A percentile compares a stretch with the other conserved stretches of the same genome.
phyloP scores from a whole-genome alignment of 2,113 vertebrate genomes.

The Scartelaos histophorus region DNA sequence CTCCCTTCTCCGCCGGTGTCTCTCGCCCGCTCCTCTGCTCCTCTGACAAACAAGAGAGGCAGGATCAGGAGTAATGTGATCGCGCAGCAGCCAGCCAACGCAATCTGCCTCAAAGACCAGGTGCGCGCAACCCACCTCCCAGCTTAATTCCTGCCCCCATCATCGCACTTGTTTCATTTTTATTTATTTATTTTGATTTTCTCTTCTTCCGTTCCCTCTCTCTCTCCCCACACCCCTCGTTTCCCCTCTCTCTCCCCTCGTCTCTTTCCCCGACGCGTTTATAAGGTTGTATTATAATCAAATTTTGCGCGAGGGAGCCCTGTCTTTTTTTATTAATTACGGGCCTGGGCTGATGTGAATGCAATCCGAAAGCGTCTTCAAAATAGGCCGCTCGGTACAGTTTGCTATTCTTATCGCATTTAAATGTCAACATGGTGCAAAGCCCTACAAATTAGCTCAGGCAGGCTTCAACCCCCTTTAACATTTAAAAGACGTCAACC shows the following conservation, averaged over 20 bases:
- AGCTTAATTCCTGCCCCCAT: conserved; percentile 83
- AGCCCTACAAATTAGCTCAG: conserved; percentile 88
- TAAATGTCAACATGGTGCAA: conserved; percentile 89
- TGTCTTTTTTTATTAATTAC: conserved; percentile 88
- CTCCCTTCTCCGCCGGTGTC: conserved; percentile 70
- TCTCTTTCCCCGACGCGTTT: conserved; percentile 87
- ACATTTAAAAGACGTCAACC: conserved; percentile 85
- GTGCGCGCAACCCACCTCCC: conserved; percentile 98
- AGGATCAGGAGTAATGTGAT: conserved; percentile 92
- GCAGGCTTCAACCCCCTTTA: conserved; percentile 87
- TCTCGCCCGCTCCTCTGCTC: conserved; percentile 59
- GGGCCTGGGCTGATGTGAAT: conserved; percentile 84
- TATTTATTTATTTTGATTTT: background rate
- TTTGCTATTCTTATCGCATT: conserved; percentile 91
- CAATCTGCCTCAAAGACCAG: conserved; percentile 97
- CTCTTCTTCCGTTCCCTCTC: conserved; percentile 72
- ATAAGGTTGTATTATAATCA: conserved; percentile 99
- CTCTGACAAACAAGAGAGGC: conserved; percentile 81
- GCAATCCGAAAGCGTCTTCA: conserved; percentile 88
- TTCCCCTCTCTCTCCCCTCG: conserved; percentile 66
- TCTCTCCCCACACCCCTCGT: conserved; percentile 80
- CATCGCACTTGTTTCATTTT: conserved; percentile 73
- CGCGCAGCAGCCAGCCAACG: conserved; percentile 98
- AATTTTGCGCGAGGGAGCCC: conserved; percentile 92
- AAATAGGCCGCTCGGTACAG: conserved; percentile 83